phyloP scores from a whole-genome alignment of 2,113 vertebrate species.

The Vulpes lagopus region DNA sequence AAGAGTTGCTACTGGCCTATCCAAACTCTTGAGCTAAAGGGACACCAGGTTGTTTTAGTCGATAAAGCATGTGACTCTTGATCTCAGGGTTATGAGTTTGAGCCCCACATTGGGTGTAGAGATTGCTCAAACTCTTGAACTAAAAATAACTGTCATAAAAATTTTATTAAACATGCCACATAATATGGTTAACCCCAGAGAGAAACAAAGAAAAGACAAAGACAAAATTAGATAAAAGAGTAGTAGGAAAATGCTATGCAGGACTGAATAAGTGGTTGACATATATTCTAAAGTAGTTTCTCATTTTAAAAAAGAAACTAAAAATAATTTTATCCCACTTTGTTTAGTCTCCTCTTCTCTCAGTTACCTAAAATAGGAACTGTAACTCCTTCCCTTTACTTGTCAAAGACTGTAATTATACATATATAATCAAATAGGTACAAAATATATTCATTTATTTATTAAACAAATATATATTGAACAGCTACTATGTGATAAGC shows the following conservation, averaged over 20 bases:
- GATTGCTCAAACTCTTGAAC: not conserved
- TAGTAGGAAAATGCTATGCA: not conserved
- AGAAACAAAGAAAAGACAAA: not conserved
- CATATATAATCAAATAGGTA: not conserved
- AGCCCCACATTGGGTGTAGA: too few species aligned
- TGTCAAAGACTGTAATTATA: not conserved
- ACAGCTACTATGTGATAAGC: not conserved
- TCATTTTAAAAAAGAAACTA: not conserved
- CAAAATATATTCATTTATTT: not conserved
- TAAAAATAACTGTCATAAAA: not conserved
- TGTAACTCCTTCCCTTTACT: not conserved
- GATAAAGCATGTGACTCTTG: not conserved
- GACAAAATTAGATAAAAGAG: not conserved
- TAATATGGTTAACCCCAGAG: not conserved
- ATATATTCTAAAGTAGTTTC: not conserved
- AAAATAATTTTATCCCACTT: not conserved
- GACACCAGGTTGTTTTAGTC: not conserved
- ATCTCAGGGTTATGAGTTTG: not conserved
- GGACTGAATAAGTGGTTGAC: not conserved
- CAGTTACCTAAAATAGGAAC: not conserved
- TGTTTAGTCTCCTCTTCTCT: not conserved
- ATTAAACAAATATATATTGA: not conserved
- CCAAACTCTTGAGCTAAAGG: not conserved
- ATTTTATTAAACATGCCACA: not conserved
- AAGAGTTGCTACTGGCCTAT: not conserved